A percentile compares a stretch with the other conserved stretches of the same genome.
Conservation (phyloP, 2,888 invertebrate species). For the Caenorhabditis imperialis region DNA sequence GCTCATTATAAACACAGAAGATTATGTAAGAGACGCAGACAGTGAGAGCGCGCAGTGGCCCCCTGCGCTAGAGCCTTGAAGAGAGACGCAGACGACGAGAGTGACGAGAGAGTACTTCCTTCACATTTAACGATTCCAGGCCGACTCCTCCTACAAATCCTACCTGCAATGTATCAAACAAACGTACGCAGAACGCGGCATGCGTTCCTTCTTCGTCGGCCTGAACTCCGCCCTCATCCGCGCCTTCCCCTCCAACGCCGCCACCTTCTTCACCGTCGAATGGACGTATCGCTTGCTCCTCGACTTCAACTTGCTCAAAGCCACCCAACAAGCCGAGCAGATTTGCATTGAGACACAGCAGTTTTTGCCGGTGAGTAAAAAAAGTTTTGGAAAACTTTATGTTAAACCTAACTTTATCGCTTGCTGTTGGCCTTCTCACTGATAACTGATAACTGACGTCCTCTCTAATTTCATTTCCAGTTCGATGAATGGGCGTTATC, state of each 20-base stretch:
- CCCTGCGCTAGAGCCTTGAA: no score
- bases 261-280: slow-evolving; percentile 88
- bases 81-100: no score
- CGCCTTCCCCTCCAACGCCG: slow-evolving; percentile 93
- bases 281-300: slow-evolving; percentile 76
- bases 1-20: no score
- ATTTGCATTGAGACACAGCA: slow-evolving; percentile 26
- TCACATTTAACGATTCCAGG: no score
- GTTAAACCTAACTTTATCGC: no score
- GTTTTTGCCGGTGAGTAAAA: slow-evolving; percentile 23
- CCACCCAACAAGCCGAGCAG: slow-evolving; percentile 26
- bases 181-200: slow-evolving; percentile 85
- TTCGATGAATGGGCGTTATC: not conserved
- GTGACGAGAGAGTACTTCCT: no score
- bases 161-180: slow-evolving; percentile 86
- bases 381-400: no score
- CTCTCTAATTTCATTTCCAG: not conserved
- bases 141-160: slow-evolving; percentile 78
- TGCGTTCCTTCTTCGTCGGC: slow-evolving; percentile 83
- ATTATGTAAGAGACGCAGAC: no score
- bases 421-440: no score
- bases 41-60: no score
- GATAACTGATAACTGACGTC: no score
- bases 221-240: slow-evolving; percentile 79
- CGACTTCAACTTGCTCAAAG: slow-evolving; percentile 63